phyloP scores from a whole-genome alignment of 1,140 invertebrate species.

The Ostrea edulis region DNA sequence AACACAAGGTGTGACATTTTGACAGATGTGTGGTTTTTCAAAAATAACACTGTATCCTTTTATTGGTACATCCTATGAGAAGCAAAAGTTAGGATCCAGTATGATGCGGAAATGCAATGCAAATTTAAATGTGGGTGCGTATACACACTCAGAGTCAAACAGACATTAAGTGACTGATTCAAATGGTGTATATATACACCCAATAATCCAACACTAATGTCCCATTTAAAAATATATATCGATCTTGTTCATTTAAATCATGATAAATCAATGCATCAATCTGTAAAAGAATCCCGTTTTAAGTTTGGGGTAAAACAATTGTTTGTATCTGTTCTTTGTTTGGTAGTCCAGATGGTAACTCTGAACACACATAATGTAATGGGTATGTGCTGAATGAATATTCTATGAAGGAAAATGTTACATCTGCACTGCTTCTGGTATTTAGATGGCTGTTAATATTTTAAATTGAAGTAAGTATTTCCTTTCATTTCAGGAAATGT shows the following conservation, averaged over 20 bases:
- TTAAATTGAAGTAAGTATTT: not conserved
- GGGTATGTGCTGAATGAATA: not conserved
- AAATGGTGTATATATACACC: not conserved
- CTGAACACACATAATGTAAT: not conserved
- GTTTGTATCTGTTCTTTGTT: not conserved
- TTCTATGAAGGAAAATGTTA: not conserved
- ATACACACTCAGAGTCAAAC: not conserved
- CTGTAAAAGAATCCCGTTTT: constrained; percentile 19
- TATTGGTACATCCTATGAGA: not conserved
- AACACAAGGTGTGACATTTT: not conserved
- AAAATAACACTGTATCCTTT: not conserved
- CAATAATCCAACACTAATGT: not conserved
- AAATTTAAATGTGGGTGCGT: constrained; percentile 3
- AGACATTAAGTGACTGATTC: not conserved
- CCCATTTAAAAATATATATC: not conserved
- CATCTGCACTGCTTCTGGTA: not conserved
- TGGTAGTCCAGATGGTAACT: not conserved
- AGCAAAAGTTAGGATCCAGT: not conserved
- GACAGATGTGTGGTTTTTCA: not conserved
- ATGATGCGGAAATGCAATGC: not conserved
- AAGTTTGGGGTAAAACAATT: not conserved
- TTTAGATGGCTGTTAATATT: not conserved
- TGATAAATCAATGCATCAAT: not conserved
- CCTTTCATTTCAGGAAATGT: constrained; percentile 63
- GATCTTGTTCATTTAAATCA: constrained; percentile 2